Percentiles rank a stretch among this genome's conserved stretches.
These are phyloP conservation scores for Temnothorax unifasciatus DNA, from an alignment of 2,888 invertebrate genomes.

Conservation along the genomic window DNA sequence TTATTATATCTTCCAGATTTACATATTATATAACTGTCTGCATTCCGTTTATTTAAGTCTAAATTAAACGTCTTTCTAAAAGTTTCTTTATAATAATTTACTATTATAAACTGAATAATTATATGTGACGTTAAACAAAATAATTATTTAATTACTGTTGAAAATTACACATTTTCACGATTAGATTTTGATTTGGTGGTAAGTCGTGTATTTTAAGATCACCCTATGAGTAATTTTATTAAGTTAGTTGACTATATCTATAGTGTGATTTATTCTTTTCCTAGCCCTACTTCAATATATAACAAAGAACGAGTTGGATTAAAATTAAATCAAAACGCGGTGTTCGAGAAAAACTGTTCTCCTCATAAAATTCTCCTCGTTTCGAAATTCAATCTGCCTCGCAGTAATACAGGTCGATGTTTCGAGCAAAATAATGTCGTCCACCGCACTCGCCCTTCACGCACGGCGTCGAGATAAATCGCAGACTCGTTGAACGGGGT, in stretches of 20 bases:
- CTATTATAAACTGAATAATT: neutral
- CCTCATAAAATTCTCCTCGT: neutral
- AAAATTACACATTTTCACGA: neutral
- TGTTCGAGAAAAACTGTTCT: neutral
- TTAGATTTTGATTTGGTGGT: neutral
- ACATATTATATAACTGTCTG: neutral
- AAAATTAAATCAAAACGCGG: conserved; percentile 15
- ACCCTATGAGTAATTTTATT: neutral
- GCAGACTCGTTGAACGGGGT: conserved; percentile 48
- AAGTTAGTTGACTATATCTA: neutral
- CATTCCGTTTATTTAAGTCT: neutral
- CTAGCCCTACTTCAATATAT: neutral
- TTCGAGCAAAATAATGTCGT: conserved; percentile 48
- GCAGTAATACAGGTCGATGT: conserved; percentile 32
- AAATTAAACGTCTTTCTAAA: neutral
- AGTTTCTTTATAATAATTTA: neutral
- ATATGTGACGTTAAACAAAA: neutral
- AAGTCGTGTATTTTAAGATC: neutral
- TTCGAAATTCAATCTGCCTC: conserved; percentile 10
- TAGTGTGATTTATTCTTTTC: conserved; percentile 8
- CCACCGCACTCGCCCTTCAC: conserved; percentile 12
- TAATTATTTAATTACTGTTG: neutral
- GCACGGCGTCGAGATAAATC: conserved; percentile 52
- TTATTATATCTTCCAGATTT: neutral
- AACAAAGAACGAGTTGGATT: conserved; percentile 11